Evolutionary conservation across 2,888 invertebrate species (phyloP), one percentile per base, ranked within the genome.

Genomic region (Nebria salina): DNA sequence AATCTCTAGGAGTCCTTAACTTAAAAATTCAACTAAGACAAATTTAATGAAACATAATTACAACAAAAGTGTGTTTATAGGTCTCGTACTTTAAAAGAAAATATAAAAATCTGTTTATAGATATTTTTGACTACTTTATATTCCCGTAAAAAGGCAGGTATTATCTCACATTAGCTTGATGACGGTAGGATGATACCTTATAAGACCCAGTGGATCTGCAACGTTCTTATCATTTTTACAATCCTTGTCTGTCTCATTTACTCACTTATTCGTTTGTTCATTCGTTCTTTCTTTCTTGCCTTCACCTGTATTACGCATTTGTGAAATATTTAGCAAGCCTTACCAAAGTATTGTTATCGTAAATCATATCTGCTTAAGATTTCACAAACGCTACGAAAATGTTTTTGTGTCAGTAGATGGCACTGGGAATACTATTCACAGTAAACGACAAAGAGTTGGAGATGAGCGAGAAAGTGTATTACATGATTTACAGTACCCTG

Each of bases 311-410:
- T 54, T 54, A 3, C 54, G 54, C 65, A 66, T 73, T 73, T 78
- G 73, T 78, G 74, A 78, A 78, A 78, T 78, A 78, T 74, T 78
- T 78, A 78, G 66, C 74, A 78, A 74, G 65, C 66, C 54, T 74
- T 20, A 54, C 54, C 7, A 54, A 54, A 54, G 54, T 54, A 54
- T 54, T 54, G 54, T 65, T 78, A 78, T 78, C 78, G 74, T 73
- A 73, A 78, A 78, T 66, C 78, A 65, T 25, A 68, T 68, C 68
- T 20, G 20, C 20, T 68, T 26, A 26, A 20, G 66, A 41, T 66
- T 73, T 41, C 78, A 73, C 74, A 54, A 54, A 13, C 54, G 54
- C 13, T 13, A 13, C 54, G 54, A 54, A 54, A 54, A 54, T 54
- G 54, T 54, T 54, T 54, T 54, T 54, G 54, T 54, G 8, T 54